Evolutionary conservation across 2,113 vertebrate genomes (phyloP), one percentile per base, ranked within the genome.

Genomic region (Xerus inauris): DNA sequence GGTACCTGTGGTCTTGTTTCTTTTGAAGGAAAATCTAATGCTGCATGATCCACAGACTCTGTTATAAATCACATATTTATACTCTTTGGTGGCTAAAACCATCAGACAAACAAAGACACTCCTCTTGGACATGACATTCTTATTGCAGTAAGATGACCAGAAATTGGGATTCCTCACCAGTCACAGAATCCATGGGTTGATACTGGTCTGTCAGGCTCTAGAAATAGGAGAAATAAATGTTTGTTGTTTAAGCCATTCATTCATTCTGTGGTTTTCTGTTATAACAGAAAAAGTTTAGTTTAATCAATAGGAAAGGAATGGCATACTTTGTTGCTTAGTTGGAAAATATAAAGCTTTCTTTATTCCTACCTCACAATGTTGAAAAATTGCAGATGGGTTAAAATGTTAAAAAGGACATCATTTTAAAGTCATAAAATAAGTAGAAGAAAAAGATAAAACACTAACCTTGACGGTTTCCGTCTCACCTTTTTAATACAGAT

Each of bases 401-500:
- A 91, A 86, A 30, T 86, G 13, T 85, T 57, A 47, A 86, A 89
- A 80, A 64, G 8, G 17, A 77, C 20, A 57, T 28, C 35, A 62
- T 38, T 80, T 92, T 77, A 89, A 72, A 89, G 20, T 86, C 13
- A 65, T 42, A 86, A 92, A 88, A 67, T 64, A 80, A 76, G 6
- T 72, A 64, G 54, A 49, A 49, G 20, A 76, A 76, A 40, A 54
- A 57, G 7, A 32, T 76, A 92, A 47, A 82, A 76, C 62, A 38
- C n/a, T 80, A 22, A 42, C 19, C 16, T 65, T 77, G 17, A 49
- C 14, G 17, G 5, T 71, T 30, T 45, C 9, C 26, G 16, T 17
- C 42, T 49, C 8, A 38, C 20, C 22, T 69, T 16, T 16, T 87
- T 81, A 73, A 51, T 32, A 83, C 40, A 38, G 11, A 47, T 35